A percentile compares a stretch with the other conserved stretches of the same genome.
Conservation (phyloP, 2,113 vertebrate genomes). For the Orthonyx spaldingii region DNA sequence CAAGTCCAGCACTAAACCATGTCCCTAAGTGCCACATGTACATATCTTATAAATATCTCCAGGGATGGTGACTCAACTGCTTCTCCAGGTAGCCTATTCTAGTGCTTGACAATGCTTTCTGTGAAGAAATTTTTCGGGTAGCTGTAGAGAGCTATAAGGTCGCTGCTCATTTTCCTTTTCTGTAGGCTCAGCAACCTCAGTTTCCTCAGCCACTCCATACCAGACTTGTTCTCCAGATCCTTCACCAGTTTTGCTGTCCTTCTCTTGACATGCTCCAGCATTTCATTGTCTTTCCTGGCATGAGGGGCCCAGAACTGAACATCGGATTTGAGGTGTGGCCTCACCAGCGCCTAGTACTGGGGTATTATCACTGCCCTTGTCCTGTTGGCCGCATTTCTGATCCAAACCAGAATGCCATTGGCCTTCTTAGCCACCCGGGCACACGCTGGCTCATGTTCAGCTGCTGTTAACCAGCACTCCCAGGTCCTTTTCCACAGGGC, state of each 20-base stretch:
- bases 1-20: neutral
- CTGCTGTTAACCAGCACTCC: accelerated
- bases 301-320: neutral
- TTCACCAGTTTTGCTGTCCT: neutral
- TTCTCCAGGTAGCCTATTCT: neutral
- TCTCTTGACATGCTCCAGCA: accelerated
- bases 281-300: neutral
- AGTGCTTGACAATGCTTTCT: neutral
- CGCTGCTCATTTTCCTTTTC: neutral
- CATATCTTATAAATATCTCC: neutral
- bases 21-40: neutral
- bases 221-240: neutral
- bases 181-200: neutral
- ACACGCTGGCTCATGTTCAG: neutral
- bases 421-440: neutral
- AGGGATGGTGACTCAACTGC: neutral
- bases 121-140: neutral
- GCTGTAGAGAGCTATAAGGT: neutral
- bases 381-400: neutral
- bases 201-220: neutral
- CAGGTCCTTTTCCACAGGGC: accelerated
- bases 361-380: accelerated
- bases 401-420: neutral
- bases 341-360: neutral
- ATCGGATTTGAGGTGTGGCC: accelerated